A percentile compares a stretch with the other conserved stretches of the same genome.
phyloP scores from a whole-genome alignment of 1,140 invertebrate genomes.

The Atta colombica region DNA sequence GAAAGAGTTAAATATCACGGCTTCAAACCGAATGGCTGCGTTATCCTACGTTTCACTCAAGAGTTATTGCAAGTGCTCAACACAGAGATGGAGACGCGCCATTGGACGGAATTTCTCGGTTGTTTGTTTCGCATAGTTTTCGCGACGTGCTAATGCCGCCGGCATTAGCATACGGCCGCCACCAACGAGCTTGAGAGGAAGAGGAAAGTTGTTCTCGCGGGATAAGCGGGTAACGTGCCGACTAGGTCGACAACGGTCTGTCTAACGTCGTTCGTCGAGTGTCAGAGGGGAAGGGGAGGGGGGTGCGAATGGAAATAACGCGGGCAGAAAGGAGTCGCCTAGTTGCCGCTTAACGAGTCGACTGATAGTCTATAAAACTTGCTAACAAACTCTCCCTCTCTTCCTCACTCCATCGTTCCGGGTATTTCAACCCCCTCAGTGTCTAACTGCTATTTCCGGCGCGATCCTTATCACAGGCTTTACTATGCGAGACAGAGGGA shows the following conservation, averaged over 20 bases:
- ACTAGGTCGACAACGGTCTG: conserved; percentile 70
- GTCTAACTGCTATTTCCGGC: conserved; percentile 66
- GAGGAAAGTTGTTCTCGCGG: conserved; percentile 62
- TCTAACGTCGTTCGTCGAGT: conserved; percentile 65
- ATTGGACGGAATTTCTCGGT: conserved; percentile 68
- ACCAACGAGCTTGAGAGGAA: conserved; percentile 24
- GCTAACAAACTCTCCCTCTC: conserved; percentile 75
- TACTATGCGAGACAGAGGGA: background rate
- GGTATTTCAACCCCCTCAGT: conserved; percentile 52
- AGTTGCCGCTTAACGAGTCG: conserved; percentile 80
- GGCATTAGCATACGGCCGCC: conserved; percentile 72
- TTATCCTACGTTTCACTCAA: conserved; percentile 37
- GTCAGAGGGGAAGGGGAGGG: too few species aligned
- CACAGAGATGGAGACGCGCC: background rate
- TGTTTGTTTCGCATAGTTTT: conserved; percentile 70
- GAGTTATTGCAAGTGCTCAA: conserved; percentile 52
- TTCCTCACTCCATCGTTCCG: background rate
- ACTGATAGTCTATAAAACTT: conserved; percentile 81
- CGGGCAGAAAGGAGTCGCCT: conserved; percentile 61
- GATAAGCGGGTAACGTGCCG: conserved; percentile 55
- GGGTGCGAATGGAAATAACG: conserved; percentile 57
- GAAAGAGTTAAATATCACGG: conserved; percentile 42
- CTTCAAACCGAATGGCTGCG: conserved; percentile 1
- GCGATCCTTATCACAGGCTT: conserved; percentile 65
- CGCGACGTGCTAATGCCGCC: conserved; percentile 68